Percentiles rank a stretch among this genome's conserved stretches.
Evolutionary conservation across 2,888 invertebrate species (phyloP).

Genomic region (Mimumesa dahlbomi): DNA sequence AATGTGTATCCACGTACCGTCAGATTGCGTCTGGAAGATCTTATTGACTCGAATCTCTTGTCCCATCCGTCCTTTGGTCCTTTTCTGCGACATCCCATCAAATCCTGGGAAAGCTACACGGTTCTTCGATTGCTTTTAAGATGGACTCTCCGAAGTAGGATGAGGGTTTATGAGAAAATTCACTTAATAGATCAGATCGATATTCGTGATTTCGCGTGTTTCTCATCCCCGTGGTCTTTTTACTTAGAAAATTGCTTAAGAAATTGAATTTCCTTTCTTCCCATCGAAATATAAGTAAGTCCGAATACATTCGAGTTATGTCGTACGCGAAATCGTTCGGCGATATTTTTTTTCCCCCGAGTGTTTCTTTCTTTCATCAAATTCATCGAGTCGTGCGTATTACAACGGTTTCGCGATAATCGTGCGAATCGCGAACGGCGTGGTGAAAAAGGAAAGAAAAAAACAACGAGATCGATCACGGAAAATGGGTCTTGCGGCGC

Average conservation of each 20-base stretch:
- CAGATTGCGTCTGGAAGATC: constrained; percentile 71
- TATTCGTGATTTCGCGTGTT: constrained; percentile 44
- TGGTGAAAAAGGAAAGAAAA: background rate
- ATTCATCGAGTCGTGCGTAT: constrained; percentile 5
- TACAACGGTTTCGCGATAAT: constrained; percentile 16
- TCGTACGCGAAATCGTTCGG: too few species aligned
- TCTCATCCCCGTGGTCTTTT: constrained; percentile 19
- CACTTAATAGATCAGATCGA: constrained; percentile 52
- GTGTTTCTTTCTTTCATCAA: too few species aligned
- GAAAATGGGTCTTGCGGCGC: constrained; percentile 45
- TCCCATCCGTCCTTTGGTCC: constrained; percentile 36
- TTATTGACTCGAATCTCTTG: constrained; percentile 66
- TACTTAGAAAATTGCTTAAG: background rate
- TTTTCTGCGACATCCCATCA: constrained; percentile 42
- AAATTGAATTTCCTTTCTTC: too few species aligned
- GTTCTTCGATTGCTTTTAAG: constrained; percentile 47
- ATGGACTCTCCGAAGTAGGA: constrained; percentile 23
- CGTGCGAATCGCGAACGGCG: constrained; percentile 15
- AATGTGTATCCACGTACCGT: constrained; percentile 73
- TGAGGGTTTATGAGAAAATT: constrained; percentile 48
- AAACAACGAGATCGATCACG: constrained; percentile 8
- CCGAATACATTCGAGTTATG: too few species aligned
- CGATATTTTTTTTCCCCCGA: too few species aligned
- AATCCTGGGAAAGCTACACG: constrained; percentile 50
- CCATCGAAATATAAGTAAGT: too few species aligned